Base-by-base conservation (phyloP, 2,888 invertebrate species). In the Plagiodera versicolora region DNA sequence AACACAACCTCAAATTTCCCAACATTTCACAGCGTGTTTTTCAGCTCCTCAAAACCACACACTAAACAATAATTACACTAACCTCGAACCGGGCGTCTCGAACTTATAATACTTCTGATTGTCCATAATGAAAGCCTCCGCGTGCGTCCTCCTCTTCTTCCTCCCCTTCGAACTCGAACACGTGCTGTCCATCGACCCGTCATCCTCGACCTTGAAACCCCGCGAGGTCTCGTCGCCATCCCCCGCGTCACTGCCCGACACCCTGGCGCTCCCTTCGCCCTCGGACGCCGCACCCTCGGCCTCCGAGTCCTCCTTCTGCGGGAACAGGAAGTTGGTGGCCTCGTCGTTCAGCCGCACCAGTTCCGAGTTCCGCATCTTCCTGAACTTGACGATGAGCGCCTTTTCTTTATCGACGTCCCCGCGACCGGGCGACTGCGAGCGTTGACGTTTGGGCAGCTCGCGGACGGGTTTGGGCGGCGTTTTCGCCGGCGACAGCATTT, bases 321-420 rank as follows among this genome's bases (percentile, higher is more conserved):
- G 89, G 74, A 94, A 94, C 86, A 94, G 88, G 75, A 94, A 94
- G 70, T 90, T 92, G 72, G 92, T 92, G 0, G 94, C 94, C 77
- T 94, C 93, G 70, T 92, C 91, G 72, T 91, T 92, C 50, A 94
- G 79, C 52, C 89, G 85, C 0, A 88, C 87, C 52, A 93, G 74
- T 77, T 92, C 91, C 0, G 91, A 88, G 52, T 86, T 85, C 3
- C 91, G 82, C 16, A 91, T 86, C 65, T 90, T 89, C 55, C 87
- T 86, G 71, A 91, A 90, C 72, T 91, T 89, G 0, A 91, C 90
- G 18, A 90, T 75, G 2, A 72, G 45, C 16, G 52, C 73, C 60
- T 74, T 73, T 9, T 71, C 80, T 75, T 59, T 80, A 20, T 66
- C 69, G 6, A 66, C 63, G 4, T 70, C 70, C 9, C 60, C n/a